These are phyloP conservation scores for Leptopilina clavipes DNA, from an alignment of 1,140 invertebrate species.

Conservation along the genomic window DNA sequence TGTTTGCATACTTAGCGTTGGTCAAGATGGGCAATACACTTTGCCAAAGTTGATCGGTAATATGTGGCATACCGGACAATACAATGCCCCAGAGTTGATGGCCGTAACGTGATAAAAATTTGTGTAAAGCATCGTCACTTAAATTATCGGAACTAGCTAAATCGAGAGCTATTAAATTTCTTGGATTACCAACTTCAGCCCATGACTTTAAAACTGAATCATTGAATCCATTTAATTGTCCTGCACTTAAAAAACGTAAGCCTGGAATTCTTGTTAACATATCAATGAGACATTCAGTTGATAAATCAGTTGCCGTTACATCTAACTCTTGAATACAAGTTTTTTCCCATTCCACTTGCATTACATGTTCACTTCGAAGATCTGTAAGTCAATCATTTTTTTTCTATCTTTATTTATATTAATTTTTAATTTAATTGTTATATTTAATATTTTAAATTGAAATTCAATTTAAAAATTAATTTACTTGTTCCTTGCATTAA, in stretches of 20 bases:
- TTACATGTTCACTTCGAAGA: constrained; percentile 91
- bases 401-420: neutral
- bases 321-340: constrained; percentile 95
- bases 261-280: constrained; percentile 92
- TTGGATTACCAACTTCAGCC: constrained; percentile 90
- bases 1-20: constrained; percentile 86
- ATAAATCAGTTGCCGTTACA: constrained; percentile 96
- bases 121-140: constrained; percentile 92
- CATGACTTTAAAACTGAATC: constrained; percentile 94
- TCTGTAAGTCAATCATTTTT: constrained; percentile 73
- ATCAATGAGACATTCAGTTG: constrained; percentile 93
- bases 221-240: constrained; percentile 97
- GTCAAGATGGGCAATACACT: constrained; percentile 91
- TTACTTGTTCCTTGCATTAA: constrained; percentile 96
- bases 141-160: constrained; percentile 96
- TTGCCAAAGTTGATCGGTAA: constrained; percentile 98
- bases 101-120: constrained; percentile 93
- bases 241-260: constrained; percentile 93
- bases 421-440: too few relatives aligned
- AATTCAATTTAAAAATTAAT: constrained; percentile 34
- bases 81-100: constrained; percentile 90
- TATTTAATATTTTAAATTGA: neutral
- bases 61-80: constrained; percentile 96
- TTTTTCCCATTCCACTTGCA: constrained; percentile 98
- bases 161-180: constrained; percentile 91